phyloP scores from a whole-genome alignment of 2,888 invertebrate genomes.

The Lepeophtheirus nordmannii region DNA sequence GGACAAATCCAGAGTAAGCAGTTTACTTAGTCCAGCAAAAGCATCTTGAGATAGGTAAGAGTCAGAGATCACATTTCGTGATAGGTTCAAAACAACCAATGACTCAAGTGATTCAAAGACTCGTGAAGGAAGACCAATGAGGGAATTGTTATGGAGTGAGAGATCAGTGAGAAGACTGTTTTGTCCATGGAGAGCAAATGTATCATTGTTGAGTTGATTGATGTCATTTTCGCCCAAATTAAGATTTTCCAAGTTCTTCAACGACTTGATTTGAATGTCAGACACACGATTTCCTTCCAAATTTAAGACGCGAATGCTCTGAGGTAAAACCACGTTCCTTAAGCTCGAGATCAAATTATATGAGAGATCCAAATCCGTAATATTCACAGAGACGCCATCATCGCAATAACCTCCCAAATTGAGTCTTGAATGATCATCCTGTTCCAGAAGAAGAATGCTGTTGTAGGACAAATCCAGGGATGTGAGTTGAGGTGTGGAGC shows the following conservation, averaged over 20 bases:
- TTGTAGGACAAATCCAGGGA: constrained; percentile 42
- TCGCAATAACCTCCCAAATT: constrained; percentile 27
- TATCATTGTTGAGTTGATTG: constrained; percentile 31
- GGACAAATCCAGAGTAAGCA: constrained; percentile 40
- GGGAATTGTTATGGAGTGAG: constrained; percentile 35
- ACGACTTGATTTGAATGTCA: constrained; percentile 29
- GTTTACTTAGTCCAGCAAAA: constrained; percentile 66
- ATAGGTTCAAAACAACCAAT: constrained; percentile 63
- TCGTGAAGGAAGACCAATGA: constrained; percentile 43
- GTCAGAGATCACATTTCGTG: constrained; percentile 59
- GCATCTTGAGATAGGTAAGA: constrained; percentile 54
- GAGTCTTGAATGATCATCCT: neutral
- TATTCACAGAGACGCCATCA: constrained; percentile 25
- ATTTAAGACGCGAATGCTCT: constrained; percentile 35
- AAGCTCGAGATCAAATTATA: constrained; percentile 29
- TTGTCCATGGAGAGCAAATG: constrained; percentile 30
- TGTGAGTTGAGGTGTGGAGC: constrained; percentile 61
- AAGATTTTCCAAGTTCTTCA: constrained; percentile 32
- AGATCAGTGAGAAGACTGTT: constrained; percentile 41
- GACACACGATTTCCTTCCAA: constrained; percentile 32
- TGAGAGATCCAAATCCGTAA: constrained; percentile 30
- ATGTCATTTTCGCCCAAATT: constrained; percentile 35
- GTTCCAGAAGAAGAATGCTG: constrained; percentile 30
- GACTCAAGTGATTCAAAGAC: constrained; percentile 66
- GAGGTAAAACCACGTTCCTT: constrained; percentile 29